These are phyloP conservation scores for Thysanoteuthis rhombus DNA, from an alignment of 2,888 invertebrate genomes.

Conservation along the genomic window DNA sequence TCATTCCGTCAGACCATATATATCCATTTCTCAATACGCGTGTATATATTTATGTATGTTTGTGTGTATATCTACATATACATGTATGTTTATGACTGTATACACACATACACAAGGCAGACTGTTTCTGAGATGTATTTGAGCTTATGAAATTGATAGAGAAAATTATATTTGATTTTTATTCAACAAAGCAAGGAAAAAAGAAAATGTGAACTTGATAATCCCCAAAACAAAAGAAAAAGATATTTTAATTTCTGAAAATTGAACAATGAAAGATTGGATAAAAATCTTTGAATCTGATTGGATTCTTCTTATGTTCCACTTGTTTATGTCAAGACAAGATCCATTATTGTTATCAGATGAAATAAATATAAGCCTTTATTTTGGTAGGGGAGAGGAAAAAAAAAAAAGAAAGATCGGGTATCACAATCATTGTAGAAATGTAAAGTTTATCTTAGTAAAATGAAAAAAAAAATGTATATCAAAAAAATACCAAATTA, in stretches of 20 bases:
- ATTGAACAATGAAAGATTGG: constrained; percentile 12
- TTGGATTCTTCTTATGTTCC: neutral
- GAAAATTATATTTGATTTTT: neutral
- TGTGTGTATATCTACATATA: too few species aligned
- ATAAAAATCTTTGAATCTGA: neutral
- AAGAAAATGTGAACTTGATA: neutral
- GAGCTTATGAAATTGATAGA: neutral
- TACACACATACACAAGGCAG: neutral
- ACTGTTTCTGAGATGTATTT: neutral
- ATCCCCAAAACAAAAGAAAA: neutral
- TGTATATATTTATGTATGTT: too few species aligned
- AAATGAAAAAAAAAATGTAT: neutral
- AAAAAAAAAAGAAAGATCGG: neutral
- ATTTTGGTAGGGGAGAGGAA: neutral
- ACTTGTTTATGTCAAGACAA: constrained; percentile 12
- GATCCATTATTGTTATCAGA: neutral
- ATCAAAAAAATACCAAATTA: neutral
- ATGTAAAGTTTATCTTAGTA: neutral
- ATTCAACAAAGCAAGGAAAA: neutral
- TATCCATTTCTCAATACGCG: too few species aligned
- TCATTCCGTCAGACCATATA: too few species aligned
- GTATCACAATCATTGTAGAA: neutral
- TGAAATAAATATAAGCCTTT: constrained; percentile 12
- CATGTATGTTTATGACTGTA: too few species aligned
- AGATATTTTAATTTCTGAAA: neutral